A percentile compares a stretch with the other conserved stretches of the same genome.
Evolutionary conservation across 1,140 invertebrate genomes (phyloP).

Genomic region (Scaptomyza graminum): DNA sequence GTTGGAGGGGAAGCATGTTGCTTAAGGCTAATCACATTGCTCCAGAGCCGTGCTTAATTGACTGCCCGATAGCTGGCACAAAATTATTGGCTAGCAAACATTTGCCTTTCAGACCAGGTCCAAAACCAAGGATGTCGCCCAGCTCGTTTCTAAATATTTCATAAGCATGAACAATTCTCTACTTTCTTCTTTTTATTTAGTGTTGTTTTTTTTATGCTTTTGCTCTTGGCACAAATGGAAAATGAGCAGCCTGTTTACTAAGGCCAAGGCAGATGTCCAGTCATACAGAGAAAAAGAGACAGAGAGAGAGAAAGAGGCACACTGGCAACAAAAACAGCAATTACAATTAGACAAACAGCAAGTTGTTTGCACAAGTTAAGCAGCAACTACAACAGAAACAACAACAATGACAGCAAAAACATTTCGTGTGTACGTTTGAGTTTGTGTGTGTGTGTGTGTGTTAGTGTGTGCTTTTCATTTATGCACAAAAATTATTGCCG

Average conservation of each 20-base stretch:
- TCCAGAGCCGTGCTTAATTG: slow-evolving; percentile 42
- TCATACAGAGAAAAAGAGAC: not conserved
- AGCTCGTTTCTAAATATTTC: slow-evolving; percentile 70
- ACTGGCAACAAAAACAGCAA: slow-evolving; percentile 73
- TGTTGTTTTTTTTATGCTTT: not conserved
- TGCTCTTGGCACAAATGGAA: slow-evolving; percentile 50
- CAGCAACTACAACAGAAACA: slow-evolving; percentile 60
- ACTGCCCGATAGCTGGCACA: slow-evolving; percentile 36
- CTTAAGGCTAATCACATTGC: slow-evolving; percentile 45
- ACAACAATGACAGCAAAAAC: slow-evolving; percentile 38
- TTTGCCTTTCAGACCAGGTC: slow-evolving; percentile 17
- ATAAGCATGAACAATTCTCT: slow-evolving; percentile 49
- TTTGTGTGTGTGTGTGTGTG: slow-evolving; percentile 25
- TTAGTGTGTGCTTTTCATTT: slow-evolving; percentile 76
- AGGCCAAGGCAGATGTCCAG: not conserved
- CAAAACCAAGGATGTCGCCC: slow-evolving; percentile 7
- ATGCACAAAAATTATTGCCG: slow-evolving; percentile 80
- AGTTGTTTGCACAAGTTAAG: slow-evolving; percentile 78
- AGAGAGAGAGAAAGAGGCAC: not conserved
- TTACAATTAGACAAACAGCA: slow-evolving; percentile 82
- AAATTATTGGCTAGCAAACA: slow-evolving; percentile 38
- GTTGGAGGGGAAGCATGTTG: slow-evolving; percentile 8
- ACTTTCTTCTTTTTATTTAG: slow-evolving; percentile 13
- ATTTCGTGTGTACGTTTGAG: not conserved
- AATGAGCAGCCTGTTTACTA: slow-evolving; percentile 39